Evolutionary conservation across 2,888 invertebrate species (phyloP), one percentile per base, ranked within the genome.

Genomic region (Proisotoma minuta): DNA sequence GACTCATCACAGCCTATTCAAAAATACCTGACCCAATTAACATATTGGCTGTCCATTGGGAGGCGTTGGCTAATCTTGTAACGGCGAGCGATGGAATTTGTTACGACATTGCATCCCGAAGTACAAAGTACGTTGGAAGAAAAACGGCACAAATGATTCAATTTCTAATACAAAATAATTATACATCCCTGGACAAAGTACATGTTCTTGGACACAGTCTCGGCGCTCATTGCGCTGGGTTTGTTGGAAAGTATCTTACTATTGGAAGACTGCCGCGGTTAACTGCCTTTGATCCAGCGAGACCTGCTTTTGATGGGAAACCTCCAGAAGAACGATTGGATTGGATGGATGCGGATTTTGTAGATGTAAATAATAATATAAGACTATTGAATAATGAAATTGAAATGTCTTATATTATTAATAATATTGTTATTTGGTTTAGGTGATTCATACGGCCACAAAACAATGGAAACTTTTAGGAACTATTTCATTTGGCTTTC

Each of bases 121-220:
- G 60, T 54, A 62, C 62, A 0, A 49, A 59, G 26, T 40, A 61
- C 15, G 67, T 67, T 28, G 67, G 67, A 40, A 49, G 53, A 29
- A 34, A 62, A n/a, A 64, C 64, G 10, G 67, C 67, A 0, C 51
- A 53, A 24, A 18, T 67, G 26, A 60, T 67, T 26, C 62, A 67
- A 52, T 67, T 64, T 51, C 47, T 67, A 18, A 57, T 68, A 0
- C 5, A 22, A 4, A 56, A 65, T 24, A 49, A 65, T 40, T 59
- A 62, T 34, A 58, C 62, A 1, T 20, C 52, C 22, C 12, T 63
- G 3, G 29, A 47, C 2, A 57, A 68, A 22, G 58, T 68, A 43
- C 68, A 68, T 23, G 59, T 68, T 0, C 22, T 68, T n/a, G 68
- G 68, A 23, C 68, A 68, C 26, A 68, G 68, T 43, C 50, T 68